phyloP scores from a whole-genome alignment of 1,140 invertebrate species.

The Triops cancriformis region DNA sequence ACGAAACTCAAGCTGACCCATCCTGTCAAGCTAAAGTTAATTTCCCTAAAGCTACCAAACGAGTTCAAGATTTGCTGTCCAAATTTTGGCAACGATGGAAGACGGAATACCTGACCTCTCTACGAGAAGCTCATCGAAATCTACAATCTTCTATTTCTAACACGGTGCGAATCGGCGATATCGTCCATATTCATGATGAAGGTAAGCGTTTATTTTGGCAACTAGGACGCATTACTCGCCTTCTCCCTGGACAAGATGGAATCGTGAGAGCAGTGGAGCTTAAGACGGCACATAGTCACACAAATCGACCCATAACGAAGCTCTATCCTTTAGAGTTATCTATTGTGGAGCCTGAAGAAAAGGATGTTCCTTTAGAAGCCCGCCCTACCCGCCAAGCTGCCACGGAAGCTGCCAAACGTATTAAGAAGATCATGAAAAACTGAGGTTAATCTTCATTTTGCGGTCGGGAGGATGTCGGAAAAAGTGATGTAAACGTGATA shows the following conservation, averaged over 20 bases:
- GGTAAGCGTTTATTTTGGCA: conserved; percentile 2
- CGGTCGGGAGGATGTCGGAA: too few relatives aligned
- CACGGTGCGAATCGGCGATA: conserved; percentile 15
- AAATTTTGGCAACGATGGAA: conserved; percentile 28
- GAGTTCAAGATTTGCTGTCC: not conserved
- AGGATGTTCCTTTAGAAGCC: too few relatives aligned
- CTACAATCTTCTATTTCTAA: not conserved
- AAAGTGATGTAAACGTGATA: too few relatives aligned
- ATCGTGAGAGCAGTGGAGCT: not conserved
- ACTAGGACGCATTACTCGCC: not conserved
- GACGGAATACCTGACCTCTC: conserved; percentile 23
- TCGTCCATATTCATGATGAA: conserved; percentile 21
- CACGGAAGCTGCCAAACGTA: too few relatives aligned
- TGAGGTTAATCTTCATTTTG: too few relatives aligned
- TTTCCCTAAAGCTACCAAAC: too few relatives aligned
- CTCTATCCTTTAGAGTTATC: conserved; percentile 20
- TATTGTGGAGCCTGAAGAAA: too few relatives aligned
- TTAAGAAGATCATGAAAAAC: too few relatives aligned
- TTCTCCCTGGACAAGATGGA: not conserved
- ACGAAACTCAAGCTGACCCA: too few relatives aligned
- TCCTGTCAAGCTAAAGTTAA: too few relatives aligned
- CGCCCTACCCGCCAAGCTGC: too few relatives aligned
- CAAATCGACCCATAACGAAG: conserved; percentile 16
- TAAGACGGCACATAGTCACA: not conserved
- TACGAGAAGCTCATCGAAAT: conserved; percentile 17